Conservation (phyloP, 2,888 invertebrate genomes). For the Thecocarcelia acutangulata region DNA sequence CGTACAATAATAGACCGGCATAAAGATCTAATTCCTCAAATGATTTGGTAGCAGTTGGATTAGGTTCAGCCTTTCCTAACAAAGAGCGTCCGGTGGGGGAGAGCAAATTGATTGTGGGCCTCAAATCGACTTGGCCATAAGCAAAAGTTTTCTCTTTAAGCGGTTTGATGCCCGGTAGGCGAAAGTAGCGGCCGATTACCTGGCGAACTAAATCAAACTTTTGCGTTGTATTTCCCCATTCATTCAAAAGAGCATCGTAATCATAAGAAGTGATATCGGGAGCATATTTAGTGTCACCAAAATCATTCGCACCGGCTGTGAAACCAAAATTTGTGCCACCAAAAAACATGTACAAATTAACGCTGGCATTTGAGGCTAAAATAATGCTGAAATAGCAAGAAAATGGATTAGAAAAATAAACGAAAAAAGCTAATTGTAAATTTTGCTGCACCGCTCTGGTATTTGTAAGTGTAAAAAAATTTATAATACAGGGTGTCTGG, state of each 20-base stretch:
- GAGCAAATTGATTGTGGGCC: constrained; percentile 77
- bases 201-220: constrained; percentile 89
- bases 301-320: constrained; percentile 83
- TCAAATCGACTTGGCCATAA: constrained; percentile 85
- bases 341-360: constrained; percentile 95
- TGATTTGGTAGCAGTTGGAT: constrained; percentile 82
- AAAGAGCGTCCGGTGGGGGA: constrained; percentile 73
- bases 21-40: constrained; percentile 85
- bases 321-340: constrained; percentile 94
- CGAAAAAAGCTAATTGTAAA: too few relatives aligned
- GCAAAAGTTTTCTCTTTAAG: constrained; percentile 83
- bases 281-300: constrained; percentile 81
- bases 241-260: constrained; percentile 93
- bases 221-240: constrained; percentile 92
- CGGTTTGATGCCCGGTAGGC: constrained; percentile 78
- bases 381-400: constrained; percentile 80
- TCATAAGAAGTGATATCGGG: constrained; percentile 93
- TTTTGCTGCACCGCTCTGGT: too few relatives aligned
- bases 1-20: constrained; percentile 86
- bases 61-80: constrained; percentile 70
- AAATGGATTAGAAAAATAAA: neutral
- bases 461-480: too few relatives aligned
- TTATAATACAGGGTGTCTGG: too few relatives aligned
- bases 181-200: constrained; percentile 84
- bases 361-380: constrained; percentile 83